Evolutionary conservation across 2,888 invertebrate genomes (phyloP).

Genomic region (Apotomis betuletana): DNA sequence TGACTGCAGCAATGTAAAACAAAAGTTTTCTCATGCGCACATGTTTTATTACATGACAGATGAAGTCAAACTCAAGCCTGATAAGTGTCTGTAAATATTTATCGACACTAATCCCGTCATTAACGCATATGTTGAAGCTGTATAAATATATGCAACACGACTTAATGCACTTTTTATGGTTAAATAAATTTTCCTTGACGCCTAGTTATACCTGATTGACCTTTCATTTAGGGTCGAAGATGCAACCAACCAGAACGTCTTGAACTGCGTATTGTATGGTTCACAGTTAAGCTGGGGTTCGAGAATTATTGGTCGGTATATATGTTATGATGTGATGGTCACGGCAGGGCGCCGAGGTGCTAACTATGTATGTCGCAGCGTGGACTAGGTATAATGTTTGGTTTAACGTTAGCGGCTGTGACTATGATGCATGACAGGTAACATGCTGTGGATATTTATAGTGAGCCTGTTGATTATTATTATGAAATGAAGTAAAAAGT

Average conservation of each 20-base stretch:
- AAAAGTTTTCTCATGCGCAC: background rate
- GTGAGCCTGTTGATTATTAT: background rate
- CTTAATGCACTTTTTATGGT: slow-evolving; percentile 41
- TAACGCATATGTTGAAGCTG: slow-evolving; percentile 21
- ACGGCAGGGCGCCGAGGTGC: slow-evolving; percentile 36
- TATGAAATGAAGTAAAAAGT: background rate
- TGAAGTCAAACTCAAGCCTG: slow-evolving; percentile 3
- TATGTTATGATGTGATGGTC: slow-evolving; percentile 37
- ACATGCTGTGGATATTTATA: slow-evolving; percentile 7
- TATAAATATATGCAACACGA: slow-evolving; percentile 35
- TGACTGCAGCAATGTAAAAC: background rate
- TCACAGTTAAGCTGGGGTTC: background rate
- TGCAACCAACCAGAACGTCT: slow-evolving; percentile 1
- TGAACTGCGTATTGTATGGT: background rate
- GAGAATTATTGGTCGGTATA: slow-evolving; percentile 7
- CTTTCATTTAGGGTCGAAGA: slow-evolving; percentile 36
- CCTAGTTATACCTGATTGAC: slow-evolving; percentile 36
- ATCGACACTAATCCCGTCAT: slow-evolving; percentile 22
- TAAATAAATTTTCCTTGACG: slow-evolving; percentile 41
- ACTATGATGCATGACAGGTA: slow-evolving; percentile 28
- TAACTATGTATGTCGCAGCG: slow-evolving; percentile 35
- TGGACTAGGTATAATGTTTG: slow-evolving; percentile 36
- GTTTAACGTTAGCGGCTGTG: slow-evolving; percentile 37
- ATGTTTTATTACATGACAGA: background rate
- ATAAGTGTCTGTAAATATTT: slow-evolving; percentile 28